Evolutionary conservation across 92 coral and sea anemone species (phyloP).

Genomic region (Bergia puertoricense): DNA sequence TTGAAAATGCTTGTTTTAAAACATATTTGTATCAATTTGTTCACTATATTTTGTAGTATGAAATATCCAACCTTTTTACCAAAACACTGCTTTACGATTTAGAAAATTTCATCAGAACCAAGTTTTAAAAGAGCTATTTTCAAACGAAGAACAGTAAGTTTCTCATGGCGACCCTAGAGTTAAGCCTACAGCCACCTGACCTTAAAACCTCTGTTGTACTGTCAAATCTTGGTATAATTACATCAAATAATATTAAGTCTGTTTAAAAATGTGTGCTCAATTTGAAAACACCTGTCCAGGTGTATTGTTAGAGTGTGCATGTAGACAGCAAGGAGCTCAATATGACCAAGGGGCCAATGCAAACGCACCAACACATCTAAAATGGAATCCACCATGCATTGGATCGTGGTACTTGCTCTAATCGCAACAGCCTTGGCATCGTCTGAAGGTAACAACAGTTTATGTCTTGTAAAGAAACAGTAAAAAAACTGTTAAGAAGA

Average conservation of each 20-base stretch:
- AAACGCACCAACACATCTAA: background rate
- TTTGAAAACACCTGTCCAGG: background rate
- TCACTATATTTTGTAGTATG: too few species aligned
- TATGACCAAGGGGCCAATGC: background rate
- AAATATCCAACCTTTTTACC: too few species aligned
- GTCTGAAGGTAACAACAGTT: constrained; percentile 16
- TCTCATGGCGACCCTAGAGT: too few species aligned
- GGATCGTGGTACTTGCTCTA: background rate
- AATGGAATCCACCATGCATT: constrained; percentile 2
- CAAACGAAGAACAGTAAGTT: too few species aligned
- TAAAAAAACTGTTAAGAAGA: background rate
- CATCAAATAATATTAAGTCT: background rate
- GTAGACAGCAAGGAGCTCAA: background rate
- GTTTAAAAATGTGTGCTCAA: background rate
- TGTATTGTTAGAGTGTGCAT: background rate
- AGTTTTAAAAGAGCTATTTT: too few species aligned
- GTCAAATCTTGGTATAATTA: background rate
- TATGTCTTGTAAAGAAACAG: background rate
- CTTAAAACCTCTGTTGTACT: too few species aligned
- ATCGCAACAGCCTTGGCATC: background rate
- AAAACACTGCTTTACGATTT: too few species aligned
- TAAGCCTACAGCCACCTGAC: too few species aligned
- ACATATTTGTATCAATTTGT: background rate
- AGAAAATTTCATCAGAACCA: too few species aligned
- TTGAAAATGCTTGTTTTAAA: too few species aligned